phyloP scores from a whole-genome alignment of 2,113 vertebrate species.

The Hypocryptadius cinnamomeus region DNA sequence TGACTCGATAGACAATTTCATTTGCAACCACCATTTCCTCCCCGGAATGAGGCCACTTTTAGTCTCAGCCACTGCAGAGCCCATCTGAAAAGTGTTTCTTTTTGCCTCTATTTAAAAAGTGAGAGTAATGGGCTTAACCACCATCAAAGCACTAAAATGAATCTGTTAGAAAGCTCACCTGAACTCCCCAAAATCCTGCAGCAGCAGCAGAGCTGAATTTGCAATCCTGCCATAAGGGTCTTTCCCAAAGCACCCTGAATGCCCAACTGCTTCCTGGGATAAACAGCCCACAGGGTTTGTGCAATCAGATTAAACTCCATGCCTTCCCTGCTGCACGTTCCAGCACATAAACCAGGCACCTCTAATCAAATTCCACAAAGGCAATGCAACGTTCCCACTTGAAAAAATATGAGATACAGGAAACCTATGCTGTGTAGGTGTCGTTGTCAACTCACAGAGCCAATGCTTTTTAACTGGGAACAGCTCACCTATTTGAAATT shows the following conservation, averaged over 20 bases:
- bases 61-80: neutral
- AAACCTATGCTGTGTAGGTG: neutral
- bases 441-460: neutral
- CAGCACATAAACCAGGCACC: neutral
- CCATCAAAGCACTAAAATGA: rapidly evolving
- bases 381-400: rapidly evolving
- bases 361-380: neutral
- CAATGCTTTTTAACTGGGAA: neutral
- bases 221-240: neutral
- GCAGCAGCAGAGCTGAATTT: neutral
- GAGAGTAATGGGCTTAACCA: neutral
- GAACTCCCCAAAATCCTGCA: neutral
- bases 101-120: neutral
- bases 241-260: neutral
- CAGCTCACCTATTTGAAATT: neutral
- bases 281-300: neutral
- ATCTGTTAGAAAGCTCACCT: neutral
- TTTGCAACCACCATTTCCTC: slow-evolving; percentile 21
- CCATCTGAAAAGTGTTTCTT: rapidly evolving
- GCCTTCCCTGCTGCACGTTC: neutral
- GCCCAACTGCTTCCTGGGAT: neutral
- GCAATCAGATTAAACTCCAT: neutral
- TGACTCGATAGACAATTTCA: neutral
- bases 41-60: neutral
- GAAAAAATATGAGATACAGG: neutral